phyloP scores from a whole-genome alignment of 2,113 vertebrate genomes.

The Petromus typicus region DNA sequence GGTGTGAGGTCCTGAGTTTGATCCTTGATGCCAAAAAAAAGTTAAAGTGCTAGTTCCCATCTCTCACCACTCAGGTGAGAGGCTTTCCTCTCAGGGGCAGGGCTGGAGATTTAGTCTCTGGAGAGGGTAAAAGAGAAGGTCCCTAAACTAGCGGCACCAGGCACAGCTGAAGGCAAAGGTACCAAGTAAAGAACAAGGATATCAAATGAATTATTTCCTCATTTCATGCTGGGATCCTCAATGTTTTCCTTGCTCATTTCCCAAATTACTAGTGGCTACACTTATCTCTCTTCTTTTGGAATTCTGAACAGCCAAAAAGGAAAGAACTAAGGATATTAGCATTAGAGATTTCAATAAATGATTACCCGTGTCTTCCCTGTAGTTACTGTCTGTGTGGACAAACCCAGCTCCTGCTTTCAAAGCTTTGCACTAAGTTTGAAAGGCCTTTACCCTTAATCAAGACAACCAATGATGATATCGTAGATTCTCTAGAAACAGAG shows the following conservation, averaged over 20 bases:
- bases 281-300: background rate
- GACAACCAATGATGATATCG: background rate
- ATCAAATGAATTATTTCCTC: background rate
- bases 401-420: background rate
- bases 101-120: background rate
- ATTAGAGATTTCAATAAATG: background rate
- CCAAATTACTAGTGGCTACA: background rate
- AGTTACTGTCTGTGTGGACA: slow-evolving; percentile 24
- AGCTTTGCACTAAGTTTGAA: background rate
- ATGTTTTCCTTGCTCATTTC: background rate
- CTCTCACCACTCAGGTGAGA: background rate
- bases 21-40: too few species aligned
- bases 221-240: background rate
- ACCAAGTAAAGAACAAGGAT: background rate
- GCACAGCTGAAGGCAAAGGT: background rate
- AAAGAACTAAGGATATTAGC: background rate
- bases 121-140: slow-evolving; percentile 4
- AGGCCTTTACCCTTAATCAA: slow-evolving; percentile 17
- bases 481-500: slow-evolving; percentile 4
- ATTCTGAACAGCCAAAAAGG: background rate
- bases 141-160: background rate
- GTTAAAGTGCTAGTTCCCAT: too few species aligned
- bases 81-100: background rate
- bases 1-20: too few species aligned
- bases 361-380: background rate